Base-by-base conservation (phyloP, 2,888 invertebrate genomes). In the Lypha dubia region DNA sequence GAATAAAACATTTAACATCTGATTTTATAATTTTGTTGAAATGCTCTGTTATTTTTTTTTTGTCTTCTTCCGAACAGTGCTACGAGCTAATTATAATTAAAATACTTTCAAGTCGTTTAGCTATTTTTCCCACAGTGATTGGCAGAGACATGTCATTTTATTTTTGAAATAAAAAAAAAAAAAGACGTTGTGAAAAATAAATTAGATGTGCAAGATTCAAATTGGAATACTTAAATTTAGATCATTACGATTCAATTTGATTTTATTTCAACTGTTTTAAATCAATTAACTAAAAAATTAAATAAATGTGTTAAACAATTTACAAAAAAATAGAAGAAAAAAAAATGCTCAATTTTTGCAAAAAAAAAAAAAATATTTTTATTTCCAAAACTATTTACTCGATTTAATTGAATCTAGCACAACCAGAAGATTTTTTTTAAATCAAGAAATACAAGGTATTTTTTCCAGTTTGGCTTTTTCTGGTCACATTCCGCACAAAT, bases 231-330 rank as follows among this genome's bases (percentile, higher is more conserved):
- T 77, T 38, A 28, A 46, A 41, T 28, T 9, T 6, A 28, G 20
- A 20, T 41, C 49, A 41, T 62, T 38, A 41, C 68, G 60, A 51
- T 68, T 60, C 51, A 49, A 68, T 68, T 49, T 28, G 28, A 68
- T 46, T 60, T 41, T 7, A 0, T 35, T 73, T 49, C n/a, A 60
- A 60, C 17, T 20, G 60, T 28, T 60, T 4, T 17, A 62, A 77
- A 62, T 70, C 38, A 60, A 77, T 77, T 77, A 70, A 70, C 9
- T n/a, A 28, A 28, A 49, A 49, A 60, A 77, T 60, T 77, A 60
- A 49, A 38, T 49, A 28, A 46, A 60, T 41, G 46, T 41, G 35
- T 75, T 63, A 22, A 74, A 41, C 24, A 53, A 35, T 44, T 76
- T 17, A 53, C 28, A 20, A 62, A 62, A 73, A 13, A 51, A n/a